Base-by-base conservation (phyloP, 92 coral and sea anemone species). In the Virgularia gustaviana region DNA sequence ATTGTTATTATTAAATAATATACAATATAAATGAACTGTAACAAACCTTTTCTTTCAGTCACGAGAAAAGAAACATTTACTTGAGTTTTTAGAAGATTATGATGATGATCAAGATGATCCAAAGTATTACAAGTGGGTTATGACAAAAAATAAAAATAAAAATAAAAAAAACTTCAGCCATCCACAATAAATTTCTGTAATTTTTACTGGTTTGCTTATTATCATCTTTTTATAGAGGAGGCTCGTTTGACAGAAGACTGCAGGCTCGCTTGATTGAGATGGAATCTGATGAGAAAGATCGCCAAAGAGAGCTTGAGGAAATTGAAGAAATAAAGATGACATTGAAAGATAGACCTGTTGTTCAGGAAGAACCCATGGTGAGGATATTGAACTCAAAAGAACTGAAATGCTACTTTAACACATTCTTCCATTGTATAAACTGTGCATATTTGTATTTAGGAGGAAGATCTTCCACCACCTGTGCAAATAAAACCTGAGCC, bases 101-200 rank as follows among this genome's bases (percentile, higher is more conserved):
- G 98, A 92, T 55, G 98, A 92, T 54, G 90, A 89, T 10, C 71
- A 81, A 39, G 98, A 92, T 67, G 98, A 92, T 57, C 94, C 90
- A 9, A 92, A 92, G 65, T 92, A 89, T 59, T 92, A 86, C 92
- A 92, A 88, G 98, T 92, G 77, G 63, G 90, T 49, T 4, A 57
- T 56, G 19, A 1, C 64, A 30, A 27, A n/a, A 23, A 62, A 36
- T 23, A 22, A 37, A 27, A 34, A 36, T 61, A 27, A 8, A 22
- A 38, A 30, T 6, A 8, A 20, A 11, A 23, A 30, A 18, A 18
- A 27, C 0, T 1, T 18, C 22, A 18, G 18, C 6, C 24, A 9
- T 49, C 55, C 11, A 20, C 18, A 6, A 20, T 49, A 49, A 20
- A 23, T 57, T 28, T n/a, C 64, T 23, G 30, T 0, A 19, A 4